A percentile compares a stretch with the other conserved stretches of the same genome.
Conservation (phyloP, 2,113 vertebrate species). For the Pristiophorus japonicus region DNA sequence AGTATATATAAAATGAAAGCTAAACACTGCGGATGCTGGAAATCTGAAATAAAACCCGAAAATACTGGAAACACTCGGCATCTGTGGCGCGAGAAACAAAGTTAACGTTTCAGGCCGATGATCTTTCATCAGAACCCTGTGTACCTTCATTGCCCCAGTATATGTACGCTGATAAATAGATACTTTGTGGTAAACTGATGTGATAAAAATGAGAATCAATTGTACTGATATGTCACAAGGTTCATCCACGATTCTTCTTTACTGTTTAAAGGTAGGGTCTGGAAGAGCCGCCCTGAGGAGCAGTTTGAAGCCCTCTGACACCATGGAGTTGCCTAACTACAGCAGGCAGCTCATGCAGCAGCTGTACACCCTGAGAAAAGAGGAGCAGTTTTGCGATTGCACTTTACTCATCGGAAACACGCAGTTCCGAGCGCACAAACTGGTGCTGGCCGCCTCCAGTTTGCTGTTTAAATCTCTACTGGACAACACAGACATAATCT, state of each 20-base stretch:
- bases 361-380: constrained; percentile 67
- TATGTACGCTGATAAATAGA: not conserved
- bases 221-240: not conserved
- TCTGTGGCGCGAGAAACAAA: too few relatives aligned
- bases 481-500: constrained; percentile 71
- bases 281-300: not conserved
- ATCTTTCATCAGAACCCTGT: too few relatives aligned
- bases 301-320: constrained; percentile 9
- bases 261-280: not conserved
- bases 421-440: constrained; percentile 72
- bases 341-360: constrained; percentile 76
- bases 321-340: constrained; percentile 75
- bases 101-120: too few relatives aligned
- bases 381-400: constrained; percentile 77
- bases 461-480: constrained; percentile 76
- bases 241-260: not conserved
- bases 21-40: too few relatives aligned
- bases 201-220: not conserved
- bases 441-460: constrained; percentile 77
- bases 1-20: too few relatives aligned
- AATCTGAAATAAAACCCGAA: too few relatives aligned
- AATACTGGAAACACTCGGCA: too few relatives aligned
- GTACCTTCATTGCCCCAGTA: not conserved
- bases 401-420: constrained; percentile 65
- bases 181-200: not conserved